Conservation (phyloP, 2,113 vertebrate species). For the Psettodes erumei region DNA sequence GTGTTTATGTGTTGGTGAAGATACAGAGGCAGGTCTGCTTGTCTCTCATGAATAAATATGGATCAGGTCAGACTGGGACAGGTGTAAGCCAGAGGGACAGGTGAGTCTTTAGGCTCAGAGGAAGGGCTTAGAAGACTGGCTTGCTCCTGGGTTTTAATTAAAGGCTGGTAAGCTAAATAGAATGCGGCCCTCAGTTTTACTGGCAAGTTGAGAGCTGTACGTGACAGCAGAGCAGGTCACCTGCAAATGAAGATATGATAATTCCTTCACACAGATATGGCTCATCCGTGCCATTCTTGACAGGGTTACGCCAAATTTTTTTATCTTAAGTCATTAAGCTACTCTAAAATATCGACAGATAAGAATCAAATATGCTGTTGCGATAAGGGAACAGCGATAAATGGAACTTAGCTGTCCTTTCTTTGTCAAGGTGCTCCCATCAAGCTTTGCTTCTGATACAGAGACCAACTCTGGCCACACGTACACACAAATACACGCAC, state of each 20-base stretch:
- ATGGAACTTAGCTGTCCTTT: slow-evolving; percentile 19
- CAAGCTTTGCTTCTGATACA: slow-evolving; percentile 17
- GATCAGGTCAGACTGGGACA: neutral
- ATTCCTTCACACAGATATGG: slow-evolving; percentile 4
- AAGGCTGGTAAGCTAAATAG: neutral
- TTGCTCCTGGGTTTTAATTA: neutral
- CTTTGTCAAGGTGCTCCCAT: slow-evolving; percentile 36
- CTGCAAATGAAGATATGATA: slow-evolving; percentile 16
- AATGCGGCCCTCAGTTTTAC: neutral
- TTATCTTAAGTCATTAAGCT: neutral
- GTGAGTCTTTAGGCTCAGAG: slow-evolving; percentile 18
- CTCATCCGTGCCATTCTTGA: neutral
- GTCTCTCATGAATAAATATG: slow-evolving; percentile 9
- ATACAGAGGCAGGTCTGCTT: neutral
- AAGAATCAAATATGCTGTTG: slow-evolving; percentile 21
- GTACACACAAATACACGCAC: slow-evolving; percentile 47
- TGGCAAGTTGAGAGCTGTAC: slow-evolving; percentile 8
- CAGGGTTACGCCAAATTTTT: neutral
- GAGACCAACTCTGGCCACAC: slow-evolving; percentile 26
- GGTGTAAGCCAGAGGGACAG: slow-evolving; percentile 6
- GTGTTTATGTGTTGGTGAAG: neutral
- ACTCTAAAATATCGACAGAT: slow-evolving; percentile 38
- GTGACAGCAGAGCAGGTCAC: slow-evolving; percentile 25
- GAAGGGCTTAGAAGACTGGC: neutral
- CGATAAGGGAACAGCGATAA: neutral